Percentiles rank a stretch among this genome's conserved stretches.
These are phyloP conservation scores for Mormyrus proboscirostris DNA, from an alignment of 2,797 vertebrate genomes.

Conservation along the genomic window DNA sequence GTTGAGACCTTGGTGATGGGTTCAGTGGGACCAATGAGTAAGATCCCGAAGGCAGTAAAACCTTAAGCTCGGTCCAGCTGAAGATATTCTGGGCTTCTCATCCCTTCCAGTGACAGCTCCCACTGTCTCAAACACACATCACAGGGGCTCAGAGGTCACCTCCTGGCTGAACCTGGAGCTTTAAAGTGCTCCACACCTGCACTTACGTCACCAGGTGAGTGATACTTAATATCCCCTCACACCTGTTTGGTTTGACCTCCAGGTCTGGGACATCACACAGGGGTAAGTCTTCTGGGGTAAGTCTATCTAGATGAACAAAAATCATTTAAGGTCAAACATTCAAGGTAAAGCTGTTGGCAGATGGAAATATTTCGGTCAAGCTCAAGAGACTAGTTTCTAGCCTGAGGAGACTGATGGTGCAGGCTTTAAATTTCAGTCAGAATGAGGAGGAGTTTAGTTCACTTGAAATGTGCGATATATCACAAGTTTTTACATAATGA, in stretches of 20 bases:
- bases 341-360: not conserved
- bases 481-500: constrained; percentile 10
- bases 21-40: not conserved
- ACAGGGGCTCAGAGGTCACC: not conserved
- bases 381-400: not conserved
- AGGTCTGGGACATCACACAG: not conserved
- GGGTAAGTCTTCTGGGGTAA: not conserved
- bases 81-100: not conserved
- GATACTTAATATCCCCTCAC: not conserved
- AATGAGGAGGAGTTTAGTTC: not conserved
- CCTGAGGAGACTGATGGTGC: not conserved
- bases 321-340: not conserved
- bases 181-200: constrained; percentile 4
- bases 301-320: not conserved
- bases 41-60: not conserved
- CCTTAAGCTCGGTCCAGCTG: not conserved
- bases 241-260: not conserved
- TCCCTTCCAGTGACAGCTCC: not conserved
- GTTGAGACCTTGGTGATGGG: not conserved
- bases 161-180: not conserved
- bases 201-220: constrained; percentile 10
- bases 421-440: constrained; percentile 12
- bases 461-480: constrained; percentile 9
- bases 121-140: not conserved
- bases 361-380: not conserved